Evolutionary conservation across 2,113 vertebrate genomes (phyloP), one percentile per base, ranked within the genome.

Genomic region (Carassius gibelio): DNA sequence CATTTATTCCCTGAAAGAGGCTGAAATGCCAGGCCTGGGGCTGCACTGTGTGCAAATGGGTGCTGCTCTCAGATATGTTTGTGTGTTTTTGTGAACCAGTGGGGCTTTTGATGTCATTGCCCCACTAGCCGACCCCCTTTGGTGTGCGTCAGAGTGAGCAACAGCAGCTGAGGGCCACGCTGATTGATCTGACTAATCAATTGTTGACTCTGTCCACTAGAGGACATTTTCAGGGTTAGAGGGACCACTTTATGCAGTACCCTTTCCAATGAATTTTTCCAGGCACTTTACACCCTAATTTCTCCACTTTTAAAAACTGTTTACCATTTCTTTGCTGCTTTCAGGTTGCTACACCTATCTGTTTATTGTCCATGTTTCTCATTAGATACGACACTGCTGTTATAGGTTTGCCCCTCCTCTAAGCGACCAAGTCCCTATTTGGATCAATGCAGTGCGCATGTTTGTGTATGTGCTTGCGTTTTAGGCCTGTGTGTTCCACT

Each of bases 141-240:
- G 91, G 86, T 83, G 86, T 91, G 89, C 89, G 85, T 91, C 91
- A 93, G 85, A 92, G 88, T 83, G 83, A 89, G 88, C 79, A 90
- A 89, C 42, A 8, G 74, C 83, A 72, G 90, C 92, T 93, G 84
- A 78, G 84, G 91, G 92, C 90, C 90, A 80, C 84, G 42, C 88
- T 88, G 88, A 74, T 81, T 78, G 87, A 94, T 94, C 92, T 81
- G 64, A 79, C 84, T 57, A 85, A 93, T 94, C 91, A 81, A 94
- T 93, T 78, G 64, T 74, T 62, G 64, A 77, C 81, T 79, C 21
- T 83, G 74, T 83, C 79, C 68, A 36, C 74, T 78, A 64, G 66
- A 83, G 86, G 57, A 86, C 85, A 62, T 82, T 90, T 87, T 86
- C 91, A 88, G 84, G 77, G 15, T 77, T 52, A 75, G 10, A 78